Percentiles rank a stretch among this genome's conserved stretches.
phyloP scores from a whole-genome alignment of 35 echinoderm and acorn worm genomes.

The Antedon bifida region DNA sequence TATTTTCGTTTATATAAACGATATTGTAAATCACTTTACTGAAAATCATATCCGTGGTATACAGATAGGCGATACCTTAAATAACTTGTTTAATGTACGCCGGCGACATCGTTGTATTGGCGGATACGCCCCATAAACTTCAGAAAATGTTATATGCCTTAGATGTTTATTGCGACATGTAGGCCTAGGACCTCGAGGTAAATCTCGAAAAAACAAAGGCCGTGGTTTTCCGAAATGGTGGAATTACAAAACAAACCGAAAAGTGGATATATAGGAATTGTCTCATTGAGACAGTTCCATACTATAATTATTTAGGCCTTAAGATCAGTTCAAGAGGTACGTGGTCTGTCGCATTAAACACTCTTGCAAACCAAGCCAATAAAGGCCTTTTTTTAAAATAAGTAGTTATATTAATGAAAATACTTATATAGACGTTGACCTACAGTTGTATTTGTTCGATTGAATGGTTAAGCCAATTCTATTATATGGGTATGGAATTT shows the following conservation, averaged over 20 bases:
- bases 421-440: no score
- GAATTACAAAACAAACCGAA: not conserved
- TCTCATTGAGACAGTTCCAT: not conserved
- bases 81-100: not conserved
- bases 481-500: no score
- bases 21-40: not conserved
- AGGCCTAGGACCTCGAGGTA: not conserved
- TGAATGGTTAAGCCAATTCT: no score
- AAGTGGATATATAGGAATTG: not conserved
- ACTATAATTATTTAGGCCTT: no score
- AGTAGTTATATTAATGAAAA: no score
- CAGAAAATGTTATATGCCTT: not conserved
- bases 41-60: not conserved
- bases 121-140: not conserved
- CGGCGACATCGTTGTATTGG: not conserved
- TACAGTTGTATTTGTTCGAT: no score
- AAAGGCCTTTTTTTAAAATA: no score
- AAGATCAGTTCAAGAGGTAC: no score
- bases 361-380: no score
- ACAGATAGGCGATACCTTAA: not conserved
- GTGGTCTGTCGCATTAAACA: no score
- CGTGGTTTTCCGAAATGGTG: not conserved
- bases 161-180: not conserved
- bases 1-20: not conserved
- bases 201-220: not conserved